These are phyloP conservation scores for Drosophila pectinifera DNA, from an alignment of 1,140 invertebrate genomes.

Conservation along the genomic window DNA sequence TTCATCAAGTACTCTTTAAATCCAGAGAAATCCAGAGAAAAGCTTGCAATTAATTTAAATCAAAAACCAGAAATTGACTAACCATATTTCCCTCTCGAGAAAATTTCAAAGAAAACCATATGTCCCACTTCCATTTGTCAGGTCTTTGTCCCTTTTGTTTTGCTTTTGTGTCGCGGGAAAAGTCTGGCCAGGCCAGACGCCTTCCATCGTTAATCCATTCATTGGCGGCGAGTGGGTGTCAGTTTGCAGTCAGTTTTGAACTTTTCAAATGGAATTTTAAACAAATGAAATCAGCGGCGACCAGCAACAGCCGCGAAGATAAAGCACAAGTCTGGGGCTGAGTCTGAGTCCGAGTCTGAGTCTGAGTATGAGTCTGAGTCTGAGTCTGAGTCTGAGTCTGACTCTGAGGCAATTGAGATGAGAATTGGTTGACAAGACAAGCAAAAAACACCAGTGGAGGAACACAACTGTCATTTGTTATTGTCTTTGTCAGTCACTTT, in stretches of 20 bases:
- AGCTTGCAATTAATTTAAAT: neutral
- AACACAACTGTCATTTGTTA: constrained; percentile 72
- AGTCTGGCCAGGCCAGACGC: constrained; percentile 41
- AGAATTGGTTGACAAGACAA: constrained; percentile 49
- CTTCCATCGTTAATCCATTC: constrained; percentile 39
- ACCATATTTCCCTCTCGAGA: constrained; percentile 6
- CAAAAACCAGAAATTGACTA: neutral
- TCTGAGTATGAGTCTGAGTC: no score
- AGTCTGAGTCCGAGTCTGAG: constrained; percentile 1
- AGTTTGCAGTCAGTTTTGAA: constrained; percentile 26
- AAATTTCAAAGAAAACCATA: constrained; percentile 18
- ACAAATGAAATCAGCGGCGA: constrained; percentile 43
- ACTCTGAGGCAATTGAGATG: constrained; percentile 49
- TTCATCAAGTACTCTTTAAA: neutral
- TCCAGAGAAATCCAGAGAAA: neutral
- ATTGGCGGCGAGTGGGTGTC: constrained; percentile 30
- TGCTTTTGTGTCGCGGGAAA: constrained; percentile 15
- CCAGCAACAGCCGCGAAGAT: constrained; percentile 22
- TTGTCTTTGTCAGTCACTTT: constrained; percentile 53
- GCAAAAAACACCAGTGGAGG: constrained; percentile 19
- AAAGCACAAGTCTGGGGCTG: constrained; percentile 16
- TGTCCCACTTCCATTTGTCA: constrained; percentile 16
- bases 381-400: constrained; percentile 8
- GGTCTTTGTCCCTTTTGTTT: constrained; percentile 25
- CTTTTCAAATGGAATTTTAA: constrained; percentile 46